Evolutionary conservation across 2,113 vertebrate genomes (phyloP), one percentile per base, ranked within the genome.

Genomic region (Hippopotamus amphibius): DNA sequence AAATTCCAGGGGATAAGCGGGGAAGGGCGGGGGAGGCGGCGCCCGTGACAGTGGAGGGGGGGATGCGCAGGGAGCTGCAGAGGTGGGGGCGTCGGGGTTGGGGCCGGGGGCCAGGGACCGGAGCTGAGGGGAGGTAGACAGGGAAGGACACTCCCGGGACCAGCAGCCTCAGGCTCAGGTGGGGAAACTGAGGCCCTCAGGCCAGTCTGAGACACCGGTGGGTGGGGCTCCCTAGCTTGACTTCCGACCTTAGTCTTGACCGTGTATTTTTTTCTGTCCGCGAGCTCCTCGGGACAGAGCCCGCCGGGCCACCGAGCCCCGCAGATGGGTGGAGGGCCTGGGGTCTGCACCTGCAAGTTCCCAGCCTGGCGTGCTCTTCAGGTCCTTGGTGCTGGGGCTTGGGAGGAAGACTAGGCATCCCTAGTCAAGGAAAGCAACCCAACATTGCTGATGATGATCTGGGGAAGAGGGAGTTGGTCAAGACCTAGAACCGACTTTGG

Each of bases 121-220:
- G 30, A 21, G 66, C 3, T 4, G 43, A 0, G 55, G 41, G 82
- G 46, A 28, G n/a, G 14, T 33, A 21, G 24, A 13, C 63, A 3
- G 4, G 12, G 16, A 22, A 5, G 22, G 71, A 3, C 19, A 0
- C 24, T 17, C 28, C 17, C 0, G 10, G 50, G 17, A 46, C n/a
- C n/a, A 16, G n/a, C 22, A 1, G 43, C 55, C 68, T 6, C 72
- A 33, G 14, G 33, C n/a, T 55, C 59, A 28, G 72, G n/a, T n/a
- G 24, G 16, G 46, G 85, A 91, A 84, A 53, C 50, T 30, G 71
- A 43, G 63, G 46, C 17, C 19, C 71, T 11, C 28, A 33, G n/a
- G 13, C 7, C 21, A 6, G 26, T 26, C 24, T 81, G 22, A 28
- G 21, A 50, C 74, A 3, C 33, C 9, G 4, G 68, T 41, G 59